Conservation (phyloP, 2,797 vertebrate species). For the Carduelis carduelis region DNA sequence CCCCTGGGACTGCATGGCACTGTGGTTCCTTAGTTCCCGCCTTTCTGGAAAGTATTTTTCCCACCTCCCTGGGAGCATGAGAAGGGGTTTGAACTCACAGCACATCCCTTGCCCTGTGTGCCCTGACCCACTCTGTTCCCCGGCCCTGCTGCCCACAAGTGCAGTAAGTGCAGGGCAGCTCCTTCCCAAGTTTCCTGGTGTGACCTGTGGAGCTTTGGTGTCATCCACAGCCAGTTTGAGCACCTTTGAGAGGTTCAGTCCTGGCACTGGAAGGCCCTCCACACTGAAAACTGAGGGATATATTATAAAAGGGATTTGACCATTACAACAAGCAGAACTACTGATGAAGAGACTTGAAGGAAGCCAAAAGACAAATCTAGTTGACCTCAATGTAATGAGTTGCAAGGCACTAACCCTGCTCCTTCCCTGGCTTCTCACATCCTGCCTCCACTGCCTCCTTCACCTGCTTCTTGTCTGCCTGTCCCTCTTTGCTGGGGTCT, state of each 20-base stretch:
- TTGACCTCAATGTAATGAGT: background rate
- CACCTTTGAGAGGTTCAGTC: background rate
- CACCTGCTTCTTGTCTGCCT: background rate
- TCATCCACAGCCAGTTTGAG: background rate
- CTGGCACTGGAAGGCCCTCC: background rate
- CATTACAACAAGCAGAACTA: background rate
- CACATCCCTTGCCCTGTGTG: background rate
- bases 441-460: background rate
- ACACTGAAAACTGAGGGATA: background rate
- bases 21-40: background rate
- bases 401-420: background rate
- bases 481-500: background rate
- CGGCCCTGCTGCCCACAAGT: fast-evolving
- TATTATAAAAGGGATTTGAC: background rate
- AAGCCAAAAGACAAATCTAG: background rate
- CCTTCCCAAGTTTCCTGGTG: background rate
- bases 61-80: background rate
- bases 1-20: background rate
- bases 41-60: background rate
- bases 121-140: background rate
- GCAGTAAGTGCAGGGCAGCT: background rate
- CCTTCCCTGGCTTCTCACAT: background rate
- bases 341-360: background rate
- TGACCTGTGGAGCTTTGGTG: background rate
- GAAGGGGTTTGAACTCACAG: background rate